phyloP scores from a whole-genome alignment of 2,113 vertebrate genomes.

The Prunella fulvescens region DNA sequence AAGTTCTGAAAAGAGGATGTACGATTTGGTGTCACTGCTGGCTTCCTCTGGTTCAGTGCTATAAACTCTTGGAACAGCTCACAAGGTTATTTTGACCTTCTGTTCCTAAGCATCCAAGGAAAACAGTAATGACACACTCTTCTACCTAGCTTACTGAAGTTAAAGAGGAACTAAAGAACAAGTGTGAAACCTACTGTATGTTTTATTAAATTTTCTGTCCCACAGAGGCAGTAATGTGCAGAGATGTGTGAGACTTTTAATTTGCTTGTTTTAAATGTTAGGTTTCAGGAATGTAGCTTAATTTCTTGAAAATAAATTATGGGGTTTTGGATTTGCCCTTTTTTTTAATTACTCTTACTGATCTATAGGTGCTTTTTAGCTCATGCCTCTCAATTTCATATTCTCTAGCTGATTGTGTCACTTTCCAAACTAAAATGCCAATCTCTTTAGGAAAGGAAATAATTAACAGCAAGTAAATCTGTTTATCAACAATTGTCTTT shows the following conservation, averaged over 20 bases:
- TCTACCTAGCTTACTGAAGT: neutral
- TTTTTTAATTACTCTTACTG: neutral
- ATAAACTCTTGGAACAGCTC: slow-evolving; percentile 30
- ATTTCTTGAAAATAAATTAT: neutral
- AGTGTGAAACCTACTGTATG: neutral
- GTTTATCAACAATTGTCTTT: neutral
- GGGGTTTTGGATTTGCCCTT: neutral
- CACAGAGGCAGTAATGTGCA: neutral
- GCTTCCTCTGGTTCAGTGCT: neutral
- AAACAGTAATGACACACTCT: neutral
- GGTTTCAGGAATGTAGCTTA: neutral
- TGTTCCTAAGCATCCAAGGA: neutral
- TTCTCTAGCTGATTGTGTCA: neutral
- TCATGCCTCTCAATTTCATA: neutral
- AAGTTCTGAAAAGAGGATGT: neutral
- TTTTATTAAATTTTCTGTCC: neutral
- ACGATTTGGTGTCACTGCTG: neutral
- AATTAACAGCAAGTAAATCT: neutral
- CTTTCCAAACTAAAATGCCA: neutral
- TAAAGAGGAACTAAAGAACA: neutral
- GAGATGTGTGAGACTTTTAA: neutral
- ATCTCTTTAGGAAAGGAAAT: neutral
- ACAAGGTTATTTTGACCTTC: neutral
- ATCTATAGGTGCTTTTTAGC: neutral
- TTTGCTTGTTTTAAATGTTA: neutral